A percentile compares a stretch with the other conserved stretches of the same genome.
Evolutionary conservation across 2,113 vertebrate genomes (phyloP).

Genomic region (Cranoglanis bouderius): DNA sequence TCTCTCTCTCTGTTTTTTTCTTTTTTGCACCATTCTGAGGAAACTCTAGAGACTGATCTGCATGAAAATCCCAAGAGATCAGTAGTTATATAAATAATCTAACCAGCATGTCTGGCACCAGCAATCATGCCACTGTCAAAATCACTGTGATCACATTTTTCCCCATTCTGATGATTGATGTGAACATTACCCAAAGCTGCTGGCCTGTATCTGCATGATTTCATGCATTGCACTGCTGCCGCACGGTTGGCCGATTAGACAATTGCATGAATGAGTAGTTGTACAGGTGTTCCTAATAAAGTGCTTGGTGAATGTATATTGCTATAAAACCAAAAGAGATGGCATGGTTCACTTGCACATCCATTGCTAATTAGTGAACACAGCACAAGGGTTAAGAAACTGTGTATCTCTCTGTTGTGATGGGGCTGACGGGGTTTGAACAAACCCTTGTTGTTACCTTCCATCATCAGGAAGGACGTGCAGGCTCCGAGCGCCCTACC

Average conservation of each 20-base stretch:
- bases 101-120: too few species aligned
- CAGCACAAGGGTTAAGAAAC: background rate
- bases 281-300: background rate
- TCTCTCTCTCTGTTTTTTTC: too few species aligned
- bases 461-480: background rate
- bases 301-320: background rate
- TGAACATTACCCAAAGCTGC: background rate
- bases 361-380: background rate
- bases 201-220: background rate
- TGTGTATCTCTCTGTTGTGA: slow-evolving; percentile 7
- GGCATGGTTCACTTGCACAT: background rate
- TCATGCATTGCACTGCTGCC: background rate
- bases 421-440: background rate
- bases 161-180: background rate
- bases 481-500: background rate
- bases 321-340: background rate
- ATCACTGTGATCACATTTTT: background rate
- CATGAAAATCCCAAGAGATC: too few species aligned
- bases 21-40: too few species aligned
- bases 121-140: background rate
- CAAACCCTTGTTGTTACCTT: background rate
- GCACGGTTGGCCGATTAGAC: background rate
- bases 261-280: background rate
- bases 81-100: too few species aligned
- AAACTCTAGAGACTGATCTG: too few species aligned